Evolutionary conservation across 2,888 invertebrate genomes (phyloP), one percentile per base, ranked within the genome.

Genomic region (Falcaria lacertinaria): DNA sequence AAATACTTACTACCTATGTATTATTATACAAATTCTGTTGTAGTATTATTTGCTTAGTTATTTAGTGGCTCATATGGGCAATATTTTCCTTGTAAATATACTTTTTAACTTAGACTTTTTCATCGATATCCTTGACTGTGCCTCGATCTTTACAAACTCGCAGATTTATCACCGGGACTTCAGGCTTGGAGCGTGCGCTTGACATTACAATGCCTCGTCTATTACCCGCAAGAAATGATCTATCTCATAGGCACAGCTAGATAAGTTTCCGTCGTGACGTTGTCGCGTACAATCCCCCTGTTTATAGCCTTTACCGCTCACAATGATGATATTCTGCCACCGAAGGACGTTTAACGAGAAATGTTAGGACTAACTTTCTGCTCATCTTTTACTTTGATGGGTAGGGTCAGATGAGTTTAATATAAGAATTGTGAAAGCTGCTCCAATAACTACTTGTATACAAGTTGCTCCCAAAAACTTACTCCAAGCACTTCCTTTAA

Each of bases 121-220:
- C 19, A 41, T 44, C 41, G 5, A 36, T n/a, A 15, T 2, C 42
- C 45, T 50, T 47, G 48, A 48, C 53, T 64, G 59, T 66, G 51
- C 48, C 60, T 47, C 52, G 50, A 57, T 48, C 59, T 55, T 65
- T n/a, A n/a, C n/a, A n/a, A 64, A 58, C 48, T 57, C 47, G 57
- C 48, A 58, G 43, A 75, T 74, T 70, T 69, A 76, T 71, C 62
- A 62, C 50, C 17, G 64, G 63, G 64, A 65, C 54, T n/a, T n/a
- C 48, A 58, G 57, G 61, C 60, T 52, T 48, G 54, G 46, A 48
- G 54, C 59, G 57, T 57, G 59, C 66, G 57, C 60, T 50, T 73
- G 80, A 79, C 82, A 77, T 64, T 64, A 81, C 84, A 84, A 84
- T 82, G 63, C 77, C 60, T 68, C 74, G 72, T 78, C 69, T 66